Percentiles rank a stretch among this genome's conserved stretches.
These are phyloP conservation scores for Diabrotica virgifera DNA, from an alignment of 1,140 invertebrate species.

Conservation along the genomic window DNA sequence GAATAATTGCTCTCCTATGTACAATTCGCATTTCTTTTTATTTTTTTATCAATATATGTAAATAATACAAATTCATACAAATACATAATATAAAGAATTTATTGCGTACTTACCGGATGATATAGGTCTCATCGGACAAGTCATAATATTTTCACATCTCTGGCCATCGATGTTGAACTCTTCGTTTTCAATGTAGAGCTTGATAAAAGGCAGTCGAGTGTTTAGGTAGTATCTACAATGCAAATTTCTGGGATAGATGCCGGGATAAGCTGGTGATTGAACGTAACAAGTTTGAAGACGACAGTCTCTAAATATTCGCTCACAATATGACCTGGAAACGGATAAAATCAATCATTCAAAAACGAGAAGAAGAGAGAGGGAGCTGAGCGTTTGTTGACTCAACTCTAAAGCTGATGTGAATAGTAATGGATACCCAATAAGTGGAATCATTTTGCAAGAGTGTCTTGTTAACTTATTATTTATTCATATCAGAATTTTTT, in stretches of 20 bases:
- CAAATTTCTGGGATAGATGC: conserved; percentile 83
- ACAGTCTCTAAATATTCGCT: conserved; percentile 80
- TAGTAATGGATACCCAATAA: too few species aligned
- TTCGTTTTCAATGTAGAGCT: conserved; percentile 88
- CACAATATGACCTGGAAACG: conserved; percentile 75
- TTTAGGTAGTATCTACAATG: conserved; percentile 87
- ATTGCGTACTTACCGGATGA: conserved; percentile 61
- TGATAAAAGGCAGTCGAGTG: conserved; percentile 82
- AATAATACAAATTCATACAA: too few species aligned
- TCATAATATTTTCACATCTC: conserved; percentile 91
- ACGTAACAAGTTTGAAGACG: conserved; percentile 88
- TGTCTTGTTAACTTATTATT: too few species aligned
- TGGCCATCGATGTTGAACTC: conserved; percentile 93
- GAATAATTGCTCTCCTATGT: too few species aligned
- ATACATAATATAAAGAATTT: background rate
- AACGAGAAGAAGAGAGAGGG: background rate
- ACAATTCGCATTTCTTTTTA: too few species aligned
- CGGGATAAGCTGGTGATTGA: conserved; percentile 87
- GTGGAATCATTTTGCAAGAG: too few species aligned
- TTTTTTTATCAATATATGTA: too few species aligned
- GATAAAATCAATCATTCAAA: conserved; percentile 4
- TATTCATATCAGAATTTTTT: too few species aligned
- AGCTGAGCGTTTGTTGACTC: too few species aligned
- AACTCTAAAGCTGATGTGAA: too few species aligned
- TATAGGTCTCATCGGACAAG: conserved; percentile 87